Evolutionary conservation across 1,140 invertebrate genomes (phyloP), one percentile per base, ranked within the genome.

Genomic region (Pararge aegeria): DNA sequence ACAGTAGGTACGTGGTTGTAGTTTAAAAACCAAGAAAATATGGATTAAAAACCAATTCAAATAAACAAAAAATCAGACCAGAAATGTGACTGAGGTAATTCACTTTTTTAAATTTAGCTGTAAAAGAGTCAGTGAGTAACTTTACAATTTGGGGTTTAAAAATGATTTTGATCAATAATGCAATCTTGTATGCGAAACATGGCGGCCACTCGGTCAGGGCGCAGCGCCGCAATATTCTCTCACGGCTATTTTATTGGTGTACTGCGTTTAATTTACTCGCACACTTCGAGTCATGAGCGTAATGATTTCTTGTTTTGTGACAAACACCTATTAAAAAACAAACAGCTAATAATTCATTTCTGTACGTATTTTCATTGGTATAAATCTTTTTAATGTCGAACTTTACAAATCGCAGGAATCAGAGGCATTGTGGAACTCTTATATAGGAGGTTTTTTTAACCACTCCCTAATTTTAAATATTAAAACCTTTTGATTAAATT

Each of bases 211-310:
- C 24, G 24, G 24, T 7, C 18, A 29, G 64, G 56, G 55, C 62
- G 55, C 58, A 56, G 62, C 55, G 40, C 48, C 42, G 16, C 48
- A 44, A 55, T 58, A 64, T 52, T 61, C 65, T 70, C 64, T 61
- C 65, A 64, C 65, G 65, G 57, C 50, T 61, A 59, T 60, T 62
- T 71, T 70, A 64, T 67, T 60, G 57, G 53, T 55, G 38, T 60
- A 65, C 61, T 56, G 55, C 51, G 38, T 50, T 57, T 62, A 64
- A 71, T 64, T 61, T 62, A 46, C 42, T 19, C 13, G 55, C 65
- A 29, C 44, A 46, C 50, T 64, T 56, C 60, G 42, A 44, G 44
- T 21, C 48, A 46, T 50, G 52, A 57, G 62, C 61, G 61, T 59
- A 55, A 67, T 71, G 53, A 59, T 59, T 61, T 57, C 61, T 68